Conservation (phyloP, 37 sponge, comb jelly and placozoan genomes). For the Amphimedon queenslandica region DNA sequence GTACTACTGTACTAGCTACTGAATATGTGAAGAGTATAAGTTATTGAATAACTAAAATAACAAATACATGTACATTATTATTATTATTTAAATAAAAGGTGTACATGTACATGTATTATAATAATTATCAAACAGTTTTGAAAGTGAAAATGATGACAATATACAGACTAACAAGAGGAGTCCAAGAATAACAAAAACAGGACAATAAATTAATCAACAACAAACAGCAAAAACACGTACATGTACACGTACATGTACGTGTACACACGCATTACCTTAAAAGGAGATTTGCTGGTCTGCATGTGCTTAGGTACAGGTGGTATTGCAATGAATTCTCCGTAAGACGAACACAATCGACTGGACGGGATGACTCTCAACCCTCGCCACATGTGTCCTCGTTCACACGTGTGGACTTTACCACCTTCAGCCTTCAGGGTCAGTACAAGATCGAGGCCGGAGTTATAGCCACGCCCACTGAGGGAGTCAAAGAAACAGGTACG, state of each 20-base stretch:
- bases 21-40: too few species aligned
- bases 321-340: constrained; percentile 23
- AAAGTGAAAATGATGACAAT: too few species aligned
- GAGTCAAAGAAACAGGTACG: constrained; percentile 48
- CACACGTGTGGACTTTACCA: background rate
- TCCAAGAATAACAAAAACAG: too few species aligned
- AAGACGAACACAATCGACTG: constrained; percentile 31
- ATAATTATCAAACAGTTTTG: too few species aligned
- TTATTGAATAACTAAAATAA: too few species aligned
- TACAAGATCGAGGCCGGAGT: background rate
- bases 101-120: too few species aligned
- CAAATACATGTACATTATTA: background rate
- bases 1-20: too few species aligned
- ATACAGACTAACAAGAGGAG: too few species aligned
- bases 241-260: too few species aligned
- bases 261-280: background rate
- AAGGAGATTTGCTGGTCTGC: constrained; percentile 18
- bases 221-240: too few species aligned
- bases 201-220: too few species aligned
- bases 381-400: constrained; percentile 34
- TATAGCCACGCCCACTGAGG: background rate
- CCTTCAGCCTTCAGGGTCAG: background rate
- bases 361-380: constrained; percentile 39
- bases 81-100: too few species aligned
- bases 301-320: constrained; percentile 55